Conservation (phyloP, 2,113 vertebrate genomes). For the Tachuris rubrigastra region DNA sequence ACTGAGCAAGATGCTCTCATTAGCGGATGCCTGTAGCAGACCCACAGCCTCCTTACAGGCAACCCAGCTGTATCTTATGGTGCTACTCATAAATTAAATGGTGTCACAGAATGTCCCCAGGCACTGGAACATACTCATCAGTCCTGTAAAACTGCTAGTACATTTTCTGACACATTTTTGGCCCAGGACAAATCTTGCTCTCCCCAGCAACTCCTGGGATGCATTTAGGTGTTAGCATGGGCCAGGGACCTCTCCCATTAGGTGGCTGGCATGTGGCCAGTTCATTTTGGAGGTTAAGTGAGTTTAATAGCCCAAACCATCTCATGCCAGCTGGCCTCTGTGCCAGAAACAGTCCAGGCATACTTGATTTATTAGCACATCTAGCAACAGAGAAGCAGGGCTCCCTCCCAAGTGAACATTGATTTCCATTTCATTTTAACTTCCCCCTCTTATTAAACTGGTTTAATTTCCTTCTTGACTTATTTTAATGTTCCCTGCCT, state of each 20-base stretch:
- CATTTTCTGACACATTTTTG: conserved; percentile 51
- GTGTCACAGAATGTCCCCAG: conserved; percentile 43
- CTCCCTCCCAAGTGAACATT: conserved; percentile 40
- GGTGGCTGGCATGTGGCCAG: conserved; percentile 13
- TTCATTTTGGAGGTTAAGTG: conserved; percentile 49
- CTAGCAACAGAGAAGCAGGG: not conserved
- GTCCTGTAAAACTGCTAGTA: conserved; percentile 27
- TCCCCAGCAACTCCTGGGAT: not conserved
- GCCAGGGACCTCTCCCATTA: conserved; percentile 46
- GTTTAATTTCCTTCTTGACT: conserved; percentile 51
- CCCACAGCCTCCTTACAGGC: not conserved
- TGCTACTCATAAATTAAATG: conserved; percentile 32
- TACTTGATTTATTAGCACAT: conserved; percentile 30
- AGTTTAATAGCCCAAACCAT: conserved; percentile 35
- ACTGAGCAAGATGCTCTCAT: not conserved
- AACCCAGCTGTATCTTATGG: not conserved
- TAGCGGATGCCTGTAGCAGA: not conserved
- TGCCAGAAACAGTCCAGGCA: conserved; percentile 29
- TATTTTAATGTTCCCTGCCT: conserved; percentile 26
- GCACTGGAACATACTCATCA: conserved; percentile 37
- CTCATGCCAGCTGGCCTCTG: conserved; percentile 17
- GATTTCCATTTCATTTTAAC: conserved; percentile 57
- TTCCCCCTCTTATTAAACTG: conserved; percentile 1
- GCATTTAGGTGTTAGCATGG: conserved; percentile 12
- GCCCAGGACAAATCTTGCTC: not conserved